These are phyloP conservation scores for Onchidella celtica DNA, from an alignment of 2,888 invertebrate species.

Conservation along the genomic window DNA sequence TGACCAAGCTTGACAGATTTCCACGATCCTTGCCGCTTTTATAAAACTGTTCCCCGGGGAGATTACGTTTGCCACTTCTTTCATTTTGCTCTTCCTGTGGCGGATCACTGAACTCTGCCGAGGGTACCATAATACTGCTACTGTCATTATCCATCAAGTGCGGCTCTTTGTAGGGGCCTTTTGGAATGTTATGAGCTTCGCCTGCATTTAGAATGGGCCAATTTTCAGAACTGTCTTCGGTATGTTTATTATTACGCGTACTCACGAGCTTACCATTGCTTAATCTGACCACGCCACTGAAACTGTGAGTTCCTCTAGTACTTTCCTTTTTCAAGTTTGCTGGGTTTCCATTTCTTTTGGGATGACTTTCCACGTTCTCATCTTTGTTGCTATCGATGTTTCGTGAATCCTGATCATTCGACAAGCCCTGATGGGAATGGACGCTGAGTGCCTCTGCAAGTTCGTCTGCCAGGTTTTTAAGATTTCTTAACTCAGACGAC, in stretches of 20 bases:
- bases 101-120: not conserved
- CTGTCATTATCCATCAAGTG: not conserved
- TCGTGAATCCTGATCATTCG: too few species aligned
- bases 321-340: too few species aligned
- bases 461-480: slow-evolving; percentile 1
- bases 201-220: not conserved
- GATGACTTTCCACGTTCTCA: too few species aligned
- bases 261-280: not conserved
- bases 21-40: not conserved
- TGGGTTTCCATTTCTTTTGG: too few species aligned
- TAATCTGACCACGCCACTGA: too few species aligned
- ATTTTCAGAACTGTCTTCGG: not conserved
- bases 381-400: too few species aligned
- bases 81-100: too few species aligned
- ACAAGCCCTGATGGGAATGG: not conserved
- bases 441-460: slow-evolving; percentile 3
- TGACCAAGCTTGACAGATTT: not conserved
- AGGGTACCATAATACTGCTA: slow-evolving; percentile 14
- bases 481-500: not conserved
- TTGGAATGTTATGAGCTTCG: not conserved
- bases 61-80: too few species aligned
- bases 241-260: not conserved
- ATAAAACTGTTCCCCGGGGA: not conserved
- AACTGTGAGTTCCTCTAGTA: too few species aligned
- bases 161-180: not conserved